Base-by-base conservation (phyloP, 1,140 invertebrate genomes). In the Pogonus chalceus region DNA sequence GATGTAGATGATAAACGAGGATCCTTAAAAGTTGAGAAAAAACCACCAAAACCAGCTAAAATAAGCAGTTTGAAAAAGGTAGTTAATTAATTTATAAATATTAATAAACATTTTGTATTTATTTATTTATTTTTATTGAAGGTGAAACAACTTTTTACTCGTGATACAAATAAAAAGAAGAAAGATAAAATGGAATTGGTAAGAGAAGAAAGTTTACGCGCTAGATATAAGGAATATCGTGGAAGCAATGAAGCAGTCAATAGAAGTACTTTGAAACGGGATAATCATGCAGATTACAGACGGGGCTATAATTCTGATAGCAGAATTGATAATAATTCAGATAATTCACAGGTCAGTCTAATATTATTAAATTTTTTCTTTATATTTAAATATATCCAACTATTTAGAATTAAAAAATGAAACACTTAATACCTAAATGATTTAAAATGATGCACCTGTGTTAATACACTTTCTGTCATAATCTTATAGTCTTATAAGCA, bases 51-150 rank as follows among this genome's bases (percentile, higher is more conserved):
- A 65, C 72, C 73, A 48, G 68, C 71, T n/a, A 79, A 79, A 62
- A 82, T 82, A 61, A 80, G 80, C 63, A 75, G 79, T 65, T 74
- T 83, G 55, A 79, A 82, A 67, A 83, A 82, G 71, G 81, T 83
- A 59, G 71, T 48, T 59, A 10, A 14, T 10, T 7, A 24, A 23
- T 21, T 52, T 37, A 20, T 7, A 35, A 20, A 20, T 21, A 20
- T 20, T 20, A 14, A 23, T 43, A 23, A 52, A 10, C 9, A 35
- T 35, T 35, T 35, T 52, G n/a, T n/a, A n/a, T n/a, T n/a, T n/a
- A n/a, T n/a, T n/a, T n/a, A 3, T 37, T 54, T 16, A 1, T 21
- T 37, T 20, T 14, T 26, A 7, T 3, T 35, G 20, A 51, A 79
- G 77, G 69, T 79, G 62, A 79, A 78, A 64, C 76, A 78, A 64